Base-by-base conservation (phyloP, 2,797 vertebrate genomes). In the Chaunax sp. region DNA sequence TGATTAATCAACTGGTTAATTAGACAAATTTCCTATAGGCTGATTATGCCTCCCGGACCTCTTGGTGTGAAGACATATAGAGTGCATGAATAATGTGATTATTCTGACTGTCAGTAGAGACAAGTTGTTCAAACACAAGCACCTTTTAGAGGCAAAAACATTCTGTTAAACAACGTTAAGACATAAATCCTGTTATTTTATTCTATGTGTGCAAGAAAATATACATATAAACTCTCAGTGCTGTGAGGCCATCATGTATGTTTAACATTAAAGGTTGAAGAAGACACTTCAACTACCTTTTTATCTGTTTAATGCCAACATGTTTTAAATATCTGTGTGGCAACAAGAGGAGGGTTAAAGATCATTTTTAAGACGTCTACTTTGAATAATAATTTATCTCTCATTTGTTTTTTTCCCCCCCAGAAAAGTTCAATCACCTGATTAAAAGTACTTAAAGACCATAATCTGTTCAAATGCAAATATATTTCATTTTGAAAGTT, bases 1-100 rank as follows among this genome's bases (percentile, higher is more conserved):
- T 81, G 90, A 90, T 90, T 86, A 90, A 89, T 89, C 87, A 89
- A 28, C 71, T 81, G 76, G 70, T 64, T 92, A 89, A 92, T 92
- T 89, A 91, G 78, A 84, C 77, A 87, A n/a, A 84, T 90, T 86
- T 91, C 84, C 85, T 90, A 90, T 92, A 91, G 83, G 80, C 85
- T 91, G 89, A 92, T 89, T 90, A 84, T 52, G 65, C 72, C 83
- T 86, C 82, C 75, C 69, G 70, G 85, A 83, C 85, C 72, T 84
- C 87, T 67, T 69, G 87, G 81, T 80, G 87, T 75, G 86, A 90
- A 85, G 72, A 87, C 84, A 56, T 91, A 88, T 90, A 83, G 88
- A 87, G 78, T 69, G 82, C 82, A 81, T 84, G 54, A 82, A 76
- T 85, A 76, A 85, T 82, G 80, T 77, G 81, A 91, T 91, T 86